Evolutionary conservation across 2,797 vertebrate genomes (phyloP), one percentile per base, ranked within the genome.

Genomic region (Atherinosoma microstoma): DNA sequence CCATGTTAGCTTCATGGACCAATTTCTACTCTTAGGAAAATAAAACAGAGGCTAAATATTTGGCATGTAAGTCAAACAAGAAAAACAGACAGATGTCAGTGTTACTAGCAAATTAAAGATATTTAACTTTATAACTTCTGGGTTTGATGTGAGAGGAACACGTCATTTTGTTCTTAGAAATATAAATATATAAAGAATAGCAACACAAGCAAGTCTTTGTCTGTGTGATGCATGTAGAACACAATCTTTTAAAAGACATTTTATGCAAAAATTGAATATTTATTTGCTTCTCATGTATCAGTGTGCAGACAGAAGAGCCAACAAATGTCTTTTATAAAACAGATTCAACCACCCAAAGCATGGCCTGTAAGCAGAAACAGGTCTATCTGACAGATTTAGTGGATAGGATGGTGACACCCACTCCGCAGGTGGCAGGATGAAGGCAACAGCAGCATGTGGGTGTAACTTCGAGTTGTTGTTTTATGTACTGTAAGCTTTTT

Each of bases 381-480:
- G 83, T 85, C 77, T 81, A 69, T 82, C 70, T 85, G 90, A 88
- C 91, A 91, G 89, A 91, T 91, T 91, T 84, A 83, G 77, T 86
- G 84, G 84, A 85, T 82, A 42, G 69, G 82, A 87, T 88, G 84
- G 85, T 82, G 88, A 91, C 90, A 84, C 91, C 91, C 88, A 91
- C 90, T 90, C 79, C 71, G 83, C 92, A 93, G 92, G 92, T 93
- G 90, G 88, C 87, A 81, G 67, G 76, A 88, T 83, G 85, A 90
- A 90, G 87, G 87, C 88, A 84, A 81, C 87, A 90, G 89, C 84
- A 88, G 87, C 85, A 80, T 87, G 92, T 93, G 89, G 91, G 91
- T 85, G 91, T 89, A 82, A 85, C 82, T 85, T 60, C 29, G 58
- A 80, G 76, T 82, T 85, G 81, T 71, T 85, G 78, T 84, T 85